Percentiles rank a stretch among this genome's conserved stretches.
Evolutionary conservation across 1,140 invertebrate genomes (phyloP).

Genomic region (Neuroterus valhalla): DNA sequence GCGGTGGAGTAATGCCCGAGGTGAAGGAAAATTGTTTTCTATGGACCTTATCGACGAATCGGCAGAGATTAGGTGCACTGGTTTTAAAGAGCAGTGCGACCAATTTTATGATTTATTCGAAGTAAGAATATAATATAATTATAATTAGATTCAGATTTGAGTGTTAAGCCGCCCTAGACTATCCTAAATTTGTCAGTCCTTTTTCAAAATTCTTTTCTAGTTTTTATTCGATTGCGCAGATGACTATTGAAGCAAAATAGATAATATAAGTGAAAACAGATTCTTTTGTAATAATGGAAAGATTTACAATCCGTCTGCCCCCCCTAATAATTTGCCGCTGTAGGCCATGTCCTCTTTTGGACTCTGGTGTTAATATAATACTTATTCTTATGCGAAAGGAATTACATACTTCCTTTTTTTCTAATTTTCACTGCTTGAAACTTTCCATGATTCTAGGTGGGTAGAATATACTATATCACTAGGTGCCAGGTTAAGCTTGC

Average conservation of each 20-base stretch:
- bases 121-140: conserved; percentile 73
- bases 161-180: no score
- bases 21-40: conserved; percentile 93
- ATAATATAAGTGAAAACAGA: no score
- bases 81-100: conserved; percentile 90
- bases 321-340: no score
- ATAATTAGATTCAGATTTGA: no score
- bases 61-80: conserved; percentile 92
- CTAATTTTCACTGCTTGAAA: conserved; percentile 36
- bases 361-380: no score
- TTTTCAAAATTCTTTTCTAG: no score
- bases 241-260: no score
- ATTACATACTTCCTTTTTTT: conserved; percentile 37
- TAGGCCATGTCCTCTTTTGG: no score
- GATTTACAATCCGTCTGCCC: no score
- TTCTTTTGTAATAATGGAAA: no score
- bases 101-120: conserved; percentile 91
- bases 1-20: conserved; percentile 89
- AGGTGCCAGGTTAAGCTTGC: conserved; percentile 88
- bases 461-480: conserved; percentile 89
- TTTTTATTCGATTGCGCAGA: no score
- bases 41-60: conserved; percentile 92
- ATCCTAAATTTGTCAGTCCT: no score
- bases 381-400: neutral
- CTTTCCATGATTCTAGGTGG: conserved; percentile 72